A percentile compares a stretch with the other conserved stretches of the same genome.
phyloP scores from a whole-genome alignment of 1,140 invertebrate species.

The Drosophila kikkawai region DNA sequence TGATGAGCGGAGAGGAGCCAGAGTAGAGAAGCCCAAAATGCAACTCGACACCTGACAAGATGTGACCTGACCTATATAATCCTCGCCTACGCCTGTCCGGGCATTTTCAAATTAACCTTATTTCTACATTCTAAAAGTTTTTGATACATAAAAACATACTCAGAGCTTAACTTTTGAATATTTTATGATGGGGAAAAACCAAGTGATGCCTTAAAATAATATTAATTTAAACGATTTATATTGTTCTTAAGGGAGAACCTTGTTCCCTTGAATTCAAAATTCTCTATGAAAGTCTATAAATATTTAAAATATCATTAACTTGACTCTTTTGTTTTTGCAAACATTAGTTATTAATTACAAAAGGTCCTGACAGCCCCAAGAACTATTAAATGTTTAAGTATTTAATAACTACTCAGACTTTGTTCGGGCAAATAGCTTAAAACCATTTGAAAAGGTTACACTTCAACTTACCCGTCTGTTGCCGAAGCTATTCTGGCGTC shows the following conservation, averaged over 20 bases:
- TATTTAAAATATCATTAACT: background rate
- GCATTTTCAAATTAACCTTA: conserved; percentile 13
- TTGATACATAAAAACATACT: background rate
- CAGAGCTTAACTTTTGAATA: background rate
- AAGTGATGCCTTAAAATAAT: background rate
- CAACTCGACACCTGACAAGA: conserved; percentile 39
- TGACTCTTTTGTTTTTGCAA: background rate
- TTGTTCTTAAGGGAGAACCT: no score
- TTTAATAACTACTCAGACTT: background rate
- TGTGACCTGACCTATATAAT: conserved; percentile 53
- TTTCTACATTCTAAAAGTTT: conserved; percentile 6
- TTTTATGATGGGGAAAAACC: background rate
- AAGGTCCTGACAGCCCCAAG: background rate
- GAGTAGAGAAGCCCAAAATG: conserved; percentile 20
- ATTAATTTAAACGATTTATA: background rate
- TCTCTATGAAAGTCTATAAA: background rate
- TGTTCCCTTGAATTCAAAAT: background rate
- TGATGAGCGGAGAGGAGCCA: conserved; percentile 12
- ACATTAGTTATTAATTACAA: background rate
- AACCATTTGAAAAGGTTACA: background rate
- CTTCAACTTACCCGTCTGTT: conserved; percentile 77
- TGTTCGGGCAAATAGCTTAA: background rate
- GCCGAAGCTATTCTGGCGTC: conserved; percentile 82
- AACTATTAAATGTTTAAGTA: background rate
- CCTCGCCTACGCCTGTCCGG: conserved; percentile 13